Conservation (phyloP, 2,888 invertebrate species). For the Adelognathus sp. region DNA sequence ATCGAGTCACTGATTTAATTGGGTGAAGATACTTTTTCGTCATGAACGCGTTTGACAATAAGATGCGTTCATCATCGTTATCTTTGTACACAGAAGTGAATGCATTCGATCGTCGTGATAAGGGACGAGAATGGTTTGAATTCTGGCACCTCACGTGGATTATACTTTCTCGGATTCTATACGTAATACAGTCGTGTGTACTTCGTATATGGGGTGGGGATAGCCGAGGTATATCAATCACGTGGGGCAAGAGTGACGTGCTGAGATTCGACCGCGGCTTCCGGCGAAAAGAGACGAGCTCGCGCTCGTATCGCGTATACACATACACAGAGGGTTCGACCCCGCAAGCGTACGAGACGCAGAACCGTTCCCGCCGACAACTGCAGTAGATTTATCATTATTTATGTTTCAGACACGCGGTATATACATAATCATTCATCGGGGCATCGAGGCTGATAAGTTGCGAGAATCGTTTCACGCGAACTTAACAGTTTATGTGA, state of each 20-base stretch:
- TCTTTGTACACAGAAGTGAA: background rate
- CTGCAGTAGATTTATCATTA: constrained; percentile 73
- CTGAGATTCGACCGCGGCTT: constrained; percentile 76
- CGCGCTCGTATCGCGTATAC: constrained; percentile 35
- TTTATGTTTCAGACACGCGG: constrained; percentile 66
- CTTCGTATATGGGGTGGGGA: constrained; percentile 67
- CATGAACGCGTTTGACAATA: too few species aligned
- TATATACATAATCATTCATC: constrained; percentile 50
- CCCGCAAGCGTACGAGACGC: constrained; percentile 46
- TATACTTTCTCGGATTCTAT: constrained; percentile 1
- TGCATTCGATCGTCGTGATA: background rate
- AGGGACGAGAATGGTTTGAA: constrained; percentile 30
- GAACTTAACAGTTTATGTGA: background rate
- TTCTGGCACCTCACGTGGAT: background rate
- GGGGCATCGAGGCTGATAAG: constrained; percentile 29
- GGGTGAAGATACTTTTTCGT: too few species aligned
- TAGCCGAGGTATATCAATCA: constrained; percentile 75
- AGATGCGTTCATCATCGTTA: too few species aligned
- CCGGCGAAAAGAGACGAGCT: constrained; percentile 67
- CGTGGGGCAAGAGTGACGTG: constrained; percentile 70
- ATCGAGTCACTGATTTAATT: too few species aligned
- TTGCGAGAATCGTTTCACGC: constrained; percentile 1
- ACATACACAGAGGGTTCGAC: constrained; percentile 40
- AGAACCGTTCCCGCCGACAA: constrained; percentile 62
- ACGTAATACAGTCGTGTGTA: constrained; percentile 59